Evolutionary conservation across 1,140 invertebrate species (phyloP).

Genomic region (Octopus sinensis): DNA sequence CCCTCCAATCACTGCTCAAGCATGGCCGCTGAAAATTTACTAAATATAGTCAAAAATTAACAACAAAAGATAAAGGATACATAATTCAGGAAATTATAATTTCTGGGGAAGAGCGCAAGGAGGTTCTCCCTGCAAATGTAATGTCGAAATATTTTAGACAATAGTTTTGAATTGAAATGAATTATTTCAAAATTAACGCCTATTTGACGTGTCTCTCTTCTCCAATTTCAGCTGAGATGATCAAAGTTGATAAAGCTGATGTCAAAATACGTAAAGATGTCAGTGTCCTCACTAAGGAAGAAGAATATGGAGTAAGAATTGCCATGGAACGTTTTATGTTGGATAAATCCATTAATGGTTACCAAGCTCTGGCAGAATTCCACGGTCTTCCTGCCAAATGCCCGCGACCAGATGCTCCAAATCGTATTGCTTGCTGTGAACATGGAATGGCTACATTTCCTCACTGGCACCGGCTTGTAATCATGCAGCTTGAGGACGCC

Average conservation of each 20-base stretch:
- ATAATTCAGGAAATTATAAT: too few species aligned
- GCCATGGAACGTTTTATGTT: constrained; percentile 11
- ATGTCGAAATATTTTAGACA: background rate
- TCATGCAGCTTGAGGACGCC: constrained; percentile 20
- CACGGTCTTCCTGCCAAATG: constrained; percentile 29
- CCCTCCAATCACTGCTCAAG: too few species aligned
- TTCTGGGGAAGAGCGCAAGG: too few species aligned
- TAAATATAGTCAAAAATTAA: too few species aligned
- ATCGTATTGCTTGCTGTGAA: constrained; percentile 24
- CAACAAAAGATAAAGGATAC: too few species aligned
- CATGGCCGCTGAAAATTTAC: too few species aligned
- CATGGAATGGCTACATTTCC: constrained; percentile 33
- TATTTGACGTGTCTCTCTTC: background rate
- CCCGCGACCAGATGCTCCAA: background rate
- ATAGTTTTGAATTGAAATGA: background rate
- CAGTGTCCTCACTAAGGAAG: constrained; percentile 11
- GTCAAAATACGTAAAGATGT: constrained; percentile 17
- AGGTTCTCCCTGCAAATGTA: too few species aligned
- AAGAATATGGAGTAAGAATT: constrained; percentile 12
- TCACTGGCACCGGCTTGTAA: constrained; percentile 28
- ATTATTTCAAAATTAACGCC: background rate
- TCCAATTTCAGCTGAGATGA: background rate
- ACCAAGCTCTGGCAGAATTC: constrained; percentile 29
- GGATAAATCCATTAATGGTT: constrained; percentile 27
- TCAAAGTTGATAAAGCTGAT: background rate